Base-by-base conservation (phyloP, 2,888 invertebrate species). In the Erebia epiphron region DNA sequence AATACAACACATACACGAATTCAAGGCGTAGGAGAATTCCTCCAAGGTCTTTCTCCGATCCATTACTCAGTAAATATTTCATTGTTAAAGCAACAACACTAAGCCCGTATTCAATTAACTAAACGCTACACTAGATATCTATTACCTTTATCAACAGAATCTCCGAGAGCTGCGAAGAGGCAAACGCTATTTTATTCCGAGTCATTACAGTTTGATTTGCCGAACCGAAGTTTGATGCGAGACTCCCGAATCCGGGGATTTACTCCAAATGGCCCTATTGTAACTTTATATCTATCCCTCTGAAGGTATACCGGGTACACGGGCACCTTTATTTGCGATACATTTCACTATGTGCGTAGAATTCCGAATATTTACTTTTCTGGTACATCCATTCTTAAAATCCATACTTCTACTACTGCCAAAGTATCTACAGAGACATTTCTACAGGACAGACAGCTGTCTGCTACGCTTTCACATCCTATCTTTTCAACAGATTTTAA, bases 81-180 rank as follows among this genome's bases (percentile, higher is more conserved):
- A 43, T 16, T 60, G 60, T 60, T 43, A 16, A 61, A 16, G 41
- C 61, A 61, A 61, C 61, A 61, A 46, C 61, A 46, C 43, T 43
- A 67, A 64, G 63, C 66, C 61, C 67, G 69, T 66, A 73, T 85
- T 86, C 85, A 87, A 88, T 89, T 88, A 87, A 82, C 83, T 80
- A 86, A 85, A 87, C 84, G 84, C 78, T 76, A 75, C 68, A 74
- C 68, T 71, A 75, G 72, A 75, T 76, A 76, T 76, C 73, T 73
- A 75, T 73, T 75, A 70, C 69, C 75, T 75, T 76, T 72, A 75
- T 71, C 68, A 75, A 72, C 68, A 69, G 67, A 73, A 75, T 72
- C 68, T 71, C 26, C 56, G 69, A 21, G 62, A 66, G 56, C 66
- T 54, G 65, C 65, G 65, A 61, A 71, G 49, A 74, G 68, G 70